These are phyloP conservation scores for Globodera ellingtonae DNA, from an alignment of 1,140 invertebrate species.

Conservation along the genomic window DNA sequence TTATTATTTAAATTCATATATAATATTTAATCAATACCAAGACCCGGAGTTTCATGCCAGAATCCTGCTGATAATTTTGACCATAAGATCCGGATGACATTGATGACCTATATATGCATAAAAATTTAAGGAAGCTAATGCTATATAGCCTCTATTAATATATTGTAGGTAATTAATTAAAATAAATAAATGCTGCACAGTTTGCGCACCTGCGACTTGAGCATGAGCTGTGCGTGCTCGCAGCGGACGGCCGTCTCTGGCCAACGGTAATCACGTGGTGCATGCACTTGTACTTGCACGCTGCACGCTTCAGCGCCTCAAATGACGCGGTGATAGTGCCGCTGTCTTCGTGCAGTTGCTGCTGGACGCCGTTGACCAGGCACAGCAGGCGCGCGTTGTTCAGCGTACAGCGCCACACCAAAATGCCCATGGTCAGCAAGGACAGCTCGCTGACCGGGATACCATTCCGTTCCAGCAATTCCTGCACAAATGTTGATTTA, in stretches of 20 bases:
- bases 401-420: slow-evolving; percentile 51
- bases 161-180: not conserved
- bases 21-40: slow-evolving; percentile 4
- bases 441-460: slow-evolving; percentile 55
- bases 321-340: slow-evolving; percentile 15
- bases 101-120: slow-evolving; percentile 4
- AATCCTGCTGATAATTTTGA: slow-evolving; percentile 17
- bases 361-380: slow-evolving; percentile 38
- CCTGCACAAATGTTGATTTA: slow-evolving; percentile 6
- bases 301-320: slow-evolving; percentile 42
- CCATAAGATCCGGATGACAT: not conserved
- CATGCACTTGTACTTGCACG: slow-evolving; percentile 54
- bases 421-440: slow-evolving; percentile 54
- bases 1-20: not conserved
- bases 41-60: slow-evolving; percentile 25
- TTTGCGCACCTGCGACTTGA: slow-evolving; percentile 31
- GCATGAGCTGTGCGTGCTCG: slow-evolving; percentile 34
- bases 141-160: not conserved
- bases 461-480: slow-evolving; percentile 36
- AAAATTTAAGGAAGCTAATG: not conserved
- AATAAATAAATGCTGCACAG: not conserved
- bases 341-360: slow-evolving; percentile 34
- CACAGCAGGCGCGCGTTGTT: slow-evolving; percentile 51
- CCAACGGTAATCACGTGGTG: slow-evolving; percentile 55
- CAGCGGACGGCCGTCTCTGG: slow-evolving; percentile 27